phyloP scores from a whole-genome alignment of 1,140 invertebrate genomes.

The Zelostemma sp. region DNA sequence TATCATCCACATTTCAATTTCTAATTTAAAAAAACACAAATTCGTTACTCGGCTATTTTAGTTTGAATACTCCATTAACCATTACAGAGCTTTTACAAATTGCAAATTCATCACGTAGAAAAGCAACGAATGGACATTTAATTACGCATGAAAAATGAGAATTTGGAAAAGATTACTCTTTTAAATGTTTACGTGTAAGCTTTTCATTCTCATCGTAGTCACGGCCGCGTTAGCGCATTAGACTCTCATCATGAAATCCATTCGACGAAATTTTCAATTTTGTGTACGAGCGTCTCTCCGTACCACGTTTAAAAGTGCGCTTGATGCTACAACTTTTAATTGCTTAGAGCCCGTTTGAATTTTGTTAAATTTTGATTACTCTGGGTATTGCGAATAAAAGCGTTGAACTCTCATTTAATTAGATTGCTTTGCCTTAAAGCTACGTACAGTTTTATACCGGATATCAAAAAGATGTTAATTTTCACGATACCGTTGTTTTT shows the following conservation, averaged over 20 bases:
- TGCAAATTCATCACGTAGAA: not conserved
- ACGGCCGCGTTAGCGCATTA: not conserved
- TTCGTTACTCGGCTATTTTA: no score
- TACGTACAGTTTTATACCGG: constrained; percentile 2
- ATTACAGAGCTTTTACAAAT: not conserved
- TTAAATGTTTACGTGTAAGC: not conserved
- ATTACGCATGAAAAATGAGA: not conserved
- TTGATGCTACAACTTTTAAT: constrained; percentile 30
- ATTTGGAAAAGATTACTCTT: not conserved
- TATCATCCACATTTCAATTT: no score
- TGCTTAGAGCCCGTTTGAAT: constrained; percentile 14
- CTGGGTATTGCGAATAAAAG: constrained; percentile 4
- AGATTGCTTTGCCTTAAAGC: no score
- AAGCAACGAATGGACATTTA: not conserved
- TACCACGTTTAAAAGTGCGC: constrained; percentile 9
- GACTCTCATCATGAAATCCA: constrained; percentile 11
- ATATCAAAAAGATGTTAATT: not conserved
- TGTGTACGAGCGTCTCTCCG: constrained; percentile 15
- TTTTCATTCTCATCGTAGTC: not conserved
- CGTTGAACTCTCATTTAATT: constrained; percentile 18
- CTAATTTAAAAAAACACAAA: not conserved
- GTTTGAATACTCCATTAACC: no score
- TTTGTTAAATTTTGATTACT: constrained; percentile 12
- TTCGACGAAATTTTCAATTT: constrained; percentile 23
- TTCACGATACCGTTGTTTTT: no score